Evolutionary conservation across 2,113 vertebrate genomes (phyloP), one percentile per base, ranked within the genome.

Genomic region (Dipodomys merriami): DNA sequence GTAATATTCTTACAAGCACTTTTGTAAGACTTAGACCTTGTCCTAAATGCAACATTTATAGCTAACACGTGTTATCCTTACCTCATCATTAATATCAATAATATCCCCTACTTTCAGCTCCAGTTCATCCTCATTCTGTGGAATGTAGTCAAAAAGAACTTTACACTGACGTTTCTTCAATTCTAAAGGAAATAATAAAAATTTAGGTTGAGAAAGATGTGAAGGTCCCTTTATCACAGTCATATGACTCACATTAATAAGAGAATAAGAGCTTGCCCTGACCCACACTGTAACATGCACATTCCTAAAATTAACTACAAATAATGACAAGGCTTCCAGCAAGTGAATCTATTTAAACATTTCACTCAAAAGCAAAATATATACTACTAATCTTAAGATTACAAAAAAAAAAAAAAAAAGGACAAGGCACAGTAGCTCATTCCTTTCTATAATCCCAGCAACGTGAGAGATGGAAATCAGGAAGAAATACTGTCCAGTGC

Each of bases 61-160:
- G 89, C 65, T 53, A 85, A 87, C 2, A 81, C 27, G 6, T 46
- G 19, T 72, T 57, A 84, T 49, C 49, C 97, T 98, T 98, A 99
- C 99, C 99, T 99, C 99, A 53, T 99, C 99, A 3, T 0, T 98
- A 95, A 99, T 97, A 68, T 99, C 99, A 7, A 99, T 96, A 83
- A 99, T 83, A 57, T 99, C 99, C 85, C 99, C 99, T 3, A 97
- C 39, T 94, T 98, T 99, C 81, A 99, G 98, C 27, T 99, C 99
- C 96, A 99, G 97, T 95, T 99, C 99, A 65, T 99, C 99, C 81
- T 99, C 99, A 1, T 99, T 99, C 97, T 99, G 98, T 0, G 99
- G 99, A 91, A 98, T 27, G 82, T 99, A 99, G 0, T 99, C 99
- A 29, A 98, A 99, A 81, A 99, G 93, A 69, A 96, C 99, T 96